A percentile compares a stretch with the other conserved stretches of the same genome.
Evolutionary conservation across 2,797 vertebrate genomes (phyloP).

Genomic region (Chromobotia macracanthus): DNA sequence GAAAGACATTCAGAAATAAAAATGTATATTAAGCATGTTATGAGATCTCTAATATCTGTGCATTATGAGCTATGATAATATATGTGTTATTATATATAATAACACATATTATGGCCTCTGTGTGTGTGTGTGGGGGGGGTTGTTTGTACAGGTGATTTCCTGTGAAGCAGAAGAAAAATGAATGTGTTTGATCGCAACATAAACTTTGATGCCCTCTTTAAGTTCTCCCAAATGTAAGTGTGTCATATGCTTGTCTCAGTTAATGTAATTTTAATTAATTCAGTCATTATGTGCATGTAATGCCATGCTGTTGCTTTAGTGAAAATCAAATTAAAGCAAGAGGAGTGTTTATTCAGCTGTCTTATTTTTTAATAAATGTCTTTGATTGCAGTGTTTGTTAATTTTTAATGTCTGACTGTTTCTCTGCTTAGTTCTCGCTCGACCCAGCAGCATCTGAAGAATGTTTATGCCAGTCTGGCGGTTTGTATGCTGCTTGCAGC

Average conservation of each 20-base stretch:
- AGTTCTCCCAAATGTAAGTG: constrained; percentile 66
- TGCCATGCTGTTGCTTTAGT: no score
- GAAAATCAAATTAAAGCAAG: no score
- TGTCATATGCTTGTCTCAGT: background rate
- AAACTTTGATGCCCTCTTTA: constrained; percentile 64
- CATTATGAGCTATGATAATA: no score
- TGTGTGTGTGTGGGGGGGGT: background rate
- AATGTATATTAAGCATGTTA: no score
- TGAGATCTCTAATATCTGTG: no score
- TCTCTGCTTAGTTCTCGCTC: constrained; percentile 78
- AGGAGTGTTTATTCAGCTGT: no score
- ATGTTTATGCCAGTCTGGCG: constrained; percentile 92
- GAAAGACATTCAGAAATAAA: no score
- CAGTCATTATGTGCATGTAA: no score
- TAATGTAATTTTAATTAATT: no score
- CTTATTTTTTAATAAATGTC: no score
- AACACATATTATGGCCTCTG: accelerated
- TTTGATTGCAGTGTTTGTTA: background rate
- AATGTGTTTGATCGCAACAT: constrained; percentile 67
- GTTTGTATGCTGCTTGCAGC: constrained; percentile 90
- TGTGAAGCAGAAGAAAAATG: constrained; percentile 51
- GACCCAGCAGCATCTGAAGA: constrained; percentile 95
- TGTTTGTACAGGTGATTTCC: background rate
- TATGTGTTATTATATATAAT: no score
- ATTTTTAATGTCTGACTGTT: background rate